Base-by-base conservation (phyloP, 2,888 invertebrate genomes). In the Strigamia crassipes region DNA sequence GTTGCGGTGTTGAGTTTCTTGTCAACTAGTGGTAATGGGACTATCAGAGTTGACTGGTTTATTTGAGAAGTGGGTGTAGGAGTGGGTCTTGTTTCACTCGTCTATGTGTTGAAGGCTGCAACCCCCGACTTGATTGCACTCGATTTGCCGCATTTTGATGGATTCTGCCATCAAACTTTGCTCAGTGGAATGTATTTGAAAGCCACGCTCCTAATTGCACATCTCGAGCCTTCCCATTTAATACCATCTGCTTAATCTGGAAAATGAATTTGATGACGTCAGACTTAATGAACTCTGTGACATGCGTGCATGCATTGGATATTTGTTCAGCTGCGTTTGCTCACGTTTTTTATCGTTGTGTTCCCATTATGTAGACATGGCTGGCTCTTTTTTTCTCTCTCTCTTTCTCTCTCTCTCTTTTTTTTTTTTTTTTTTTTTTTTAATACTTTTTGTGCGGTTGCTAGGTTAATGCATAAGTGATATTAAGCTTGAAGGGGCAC, bases 251-350 rank as follows among this genome's bases (percentile, higher is more conserved):
- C 27, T 66, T 66, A 66, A 66, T 66, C 66, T 23, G 23, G 10
- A 66, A 66, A 66, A 66, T 66, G 66, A 66, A 66, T 66, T 66
- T 66, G 66, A 66, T 66, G 66, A 66, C 66, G 66, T 66, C 66
- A 66, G 8, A 66, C 66, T 23, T 66, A 66, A 66, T 66, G 66
- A 66, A 66, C 66, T 66, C 66, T 66, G 66, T 66, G 66, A 66
- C 66, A 66, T 66, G 66, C 66, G 66, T 66, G 51, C 51, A 51
- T 51, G 51, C 51, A 51, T 51, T 51, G 66, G 66, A 66, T 66
- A 66, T 66, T 66, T 66, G 31, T 31, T 66, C 66, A 66, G 66
- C 66, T 66, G 66, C 66, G 66, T 66, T 66, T 66, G 27, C 66
- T 15, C 13, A 12, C 23, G 10, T 66, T 66, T 66, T 66, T 66